Evolutionary conservation across 2,797 vertebrate genomes (phyloP), one percentile per base, ranked within the genome.

Genomic region (Microctenopoma steveboyesi): DNA sequence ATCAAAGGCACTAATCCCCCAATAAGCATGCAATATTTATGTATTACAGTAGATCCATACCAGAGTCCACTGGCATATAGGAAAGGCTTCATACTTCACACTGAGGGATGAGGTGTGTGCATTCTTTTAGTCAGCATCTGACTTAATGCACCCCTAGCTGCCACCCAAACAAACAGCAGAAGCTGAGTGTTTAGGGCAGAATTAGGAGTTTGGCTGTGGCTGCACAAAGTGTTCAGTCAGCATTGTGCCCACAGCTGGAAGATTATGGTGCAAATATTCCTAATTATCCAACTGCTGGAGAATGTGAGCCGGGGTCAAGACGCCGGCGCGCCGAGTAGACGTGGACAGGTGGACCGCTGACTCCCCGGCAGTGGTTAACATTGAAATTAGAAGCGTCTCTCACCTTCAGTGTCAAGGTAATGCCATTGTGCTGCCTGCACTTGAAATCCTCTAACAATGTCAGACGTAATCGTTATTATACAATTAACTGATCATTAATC

Each of bases 1-100:
- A 86, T 91, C 84, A 90, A 91, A 87, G 72, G 9, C 64, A 10
- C 69, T 83, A 86, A 88, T 81, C 63, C 69, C 22, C 25, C 72
- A 67, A 74, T 81, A 74, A 83, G 35, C 66, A 59, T 75, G 64
- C 40, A 72, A 57, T 86, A 81, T 88, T 81, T 81, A 86, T 79
- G 68, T 30, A 25, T 74, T 55, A 39, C 61, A 84, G 79, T 65
- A 64, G 86, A 88, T 72, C 72, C 68, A 68, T 42, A 69, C 35
- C 85, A 90, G 82, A 84, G 37, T 48, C 66, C 40, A 7, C 28
- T 64, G 66, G 40, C 52, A 68, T 81, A 75, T 83, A 82, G 82
- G 79, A 59, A 75, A 43, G 51, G 61, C 45, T 74, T 75, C 18
- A 59, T 39, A 56, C 8, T 25, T n/a, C 39, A 42, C 16, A 51